A percentile compares a stretch with the other conserved stretches of the same genome.
These are phyloP conservation scores for Cercopithecus mona DNA, from an alignment of 2,113 vertebrate genomes.

Conservation along the genomic window DNA sequence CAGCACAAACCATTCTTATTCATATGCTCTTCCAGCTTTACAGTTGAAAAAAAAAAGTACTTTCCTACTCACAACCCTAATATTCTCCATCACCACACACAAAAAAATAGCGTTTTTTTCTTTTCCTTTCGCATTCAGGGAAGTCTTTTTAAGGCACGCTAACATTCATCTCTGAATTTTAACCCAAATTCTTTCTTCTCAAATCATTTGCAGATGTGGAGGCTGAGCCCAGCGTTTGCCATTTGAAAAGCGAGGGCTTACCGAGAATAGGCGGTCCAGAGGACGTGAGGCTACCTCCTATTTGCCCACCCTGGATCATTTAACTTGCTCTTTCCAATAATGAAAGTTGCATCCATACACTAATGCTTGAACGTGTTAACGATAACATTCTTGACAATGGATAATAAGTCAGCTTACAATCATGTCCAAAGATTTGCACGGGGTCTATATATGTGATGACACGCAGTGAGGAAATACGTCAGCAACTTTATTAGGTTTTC, in stretches of 20 bases:
- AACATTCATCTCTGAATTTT: neutral
- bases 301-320: neutral
- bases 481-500: neutral
- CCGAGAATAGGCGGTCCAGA: neutral
- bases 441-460: neutral
- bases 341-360: neutral
- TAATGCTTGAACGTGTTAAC: neutral
- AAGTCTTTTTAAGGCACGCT: neutral
- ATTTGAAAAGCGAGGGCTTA: neutral
- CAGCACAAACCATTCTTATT: conserved; percentile 47
- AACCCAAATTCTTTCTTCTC: neutral
- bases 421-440: neutral
- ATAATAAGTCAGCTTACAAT: neutral
- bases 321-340: neutral
- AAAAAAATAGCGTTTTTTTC: neutral
- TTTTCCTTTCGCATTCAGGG: neutral
- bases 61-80: neutral
- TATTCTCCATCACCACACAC: neutral
- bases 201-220: neutral
- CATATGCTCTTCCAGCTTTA: neutral
- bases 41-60: neutral
- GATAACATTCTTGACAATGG: neutral
- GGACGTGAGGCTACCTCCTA: neutral
- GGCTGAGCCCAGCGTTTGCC: neutral
- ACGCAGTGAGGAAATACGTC: neutral